Evolutionary conservation across 2,113 vertebrate genomes (phyloP).

Genomic region (Hippoglossus stenolepis): DNA sequence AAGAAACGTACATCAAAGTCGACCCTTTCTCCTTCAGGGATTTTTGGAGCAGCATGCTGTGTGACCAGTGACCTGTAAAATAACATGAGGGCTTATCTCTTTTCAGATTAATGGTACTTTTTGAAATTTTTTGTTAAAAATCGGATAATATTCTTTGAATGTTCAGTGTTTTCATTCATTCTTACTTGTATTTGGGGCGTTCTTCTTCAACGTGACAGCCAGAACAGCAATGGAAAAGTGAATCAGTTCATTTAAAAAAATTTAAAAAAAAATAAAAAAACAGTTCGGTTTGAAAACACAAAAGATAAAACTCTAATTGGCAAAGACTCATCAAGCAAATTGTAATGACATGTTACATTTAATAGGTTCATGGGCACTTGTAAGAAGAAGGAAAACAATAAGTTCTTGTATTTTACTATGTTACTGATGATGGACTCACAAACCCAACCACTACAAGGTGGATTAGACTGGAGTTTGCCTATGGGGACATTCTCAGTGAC

Average conservation of each 20-base stretch:
- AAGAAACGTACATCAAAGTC: constrained; percentile 82
- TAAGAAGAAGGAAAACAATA: not conserved
- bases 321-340: too few relatives aligned
- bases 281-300: constrained; percentile 1
- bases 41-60: constrained; percentile 81
- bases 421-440: not conserved
- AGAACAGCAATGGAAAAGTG: not conserved
- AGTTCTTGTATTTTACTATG: not conserved
- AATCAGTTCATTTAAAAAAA: constrained; percentile 2
- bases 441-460: not conserved
- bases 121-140: not conserved
- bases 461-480: not conserved
- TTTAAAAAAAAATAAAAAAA: too few relatives aligned
- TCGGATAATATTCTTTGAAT: not conserved
- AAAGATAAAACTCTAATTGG: not conserved
- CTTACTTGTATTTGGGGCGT: constrained; percentile 82
- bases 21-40: constrained; percentile 84
- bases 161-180: not conserved
- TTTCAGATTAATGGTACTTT: not conserved
- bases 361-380: not conserved
- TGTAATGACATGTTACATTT: not conserved
- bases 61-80: constrained; percentile 65
- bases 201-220: constrained; percentile 60
- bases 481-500: not conserved
- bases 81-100: not conserved